Conservation (phyloP, 1,140 invertebrate genomes). For the Panagrolaimus sp. region DNA sequence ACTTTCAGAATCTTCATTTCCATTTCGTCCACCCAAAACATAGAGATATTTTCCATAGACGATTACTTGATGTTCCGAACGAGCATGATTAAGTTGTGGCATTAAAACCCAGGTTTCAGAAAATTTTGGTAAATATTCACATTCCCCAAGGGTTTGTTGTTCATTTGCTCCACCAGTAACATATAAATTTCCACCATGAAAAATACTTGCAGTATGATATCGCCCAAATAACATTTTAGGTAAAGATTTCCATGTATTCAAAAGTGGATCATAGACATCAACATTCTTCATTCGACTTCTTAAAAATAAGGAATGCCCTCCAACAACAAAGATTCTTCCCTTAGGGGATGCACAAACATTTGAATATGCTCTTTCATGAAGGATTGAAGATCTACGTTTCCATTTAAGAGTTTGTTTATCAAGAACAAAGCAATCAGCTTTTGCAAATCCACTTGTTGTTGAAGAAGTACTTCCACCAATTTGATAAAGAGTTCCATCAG, state of each 20-base stretch:
- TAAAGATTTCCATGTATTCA: slow-evolving; percentile 5
- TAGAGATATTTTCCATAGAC: not conserved
- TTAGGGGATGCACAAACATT: not conserved
- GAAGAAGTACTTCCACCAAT: not conserved
- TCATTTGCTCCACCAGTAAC: not conserved
- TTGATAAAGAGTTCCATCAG: not conserved
- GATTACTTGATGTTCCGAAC: not conserved
- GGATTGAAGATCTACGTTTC: not conserved
- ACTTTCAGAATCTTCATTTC: not conserved
- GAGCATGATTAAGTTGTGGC: not conserved
- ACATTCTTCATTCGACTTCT: not conserved
- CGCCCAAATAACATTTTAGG: not conserved
- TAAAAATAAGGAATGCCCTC: not conserved
- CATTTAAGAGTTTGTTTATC: not conserved
- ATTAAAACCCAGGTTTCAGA: not conserved
- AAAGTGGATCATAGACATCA: not conserved
- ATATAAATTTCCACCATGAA: not conserved
- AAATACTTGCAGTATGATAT: not conserved
- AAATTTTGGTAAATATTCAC: not conserved
- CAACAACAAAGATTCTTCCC: not conserved
- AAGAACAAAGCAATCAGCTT: slow-evolving; percentile 1
- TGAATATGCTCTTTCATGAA: not conserved
- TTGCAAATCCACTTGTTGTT: not conserved
- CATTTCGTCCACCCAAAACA: not conserved
- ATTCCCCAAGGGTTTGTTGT: not conserved